phyloP scores from a whole-genome alignment of 2,113 vertebrate species.

The Cyprinodon tularosa region DNA sequence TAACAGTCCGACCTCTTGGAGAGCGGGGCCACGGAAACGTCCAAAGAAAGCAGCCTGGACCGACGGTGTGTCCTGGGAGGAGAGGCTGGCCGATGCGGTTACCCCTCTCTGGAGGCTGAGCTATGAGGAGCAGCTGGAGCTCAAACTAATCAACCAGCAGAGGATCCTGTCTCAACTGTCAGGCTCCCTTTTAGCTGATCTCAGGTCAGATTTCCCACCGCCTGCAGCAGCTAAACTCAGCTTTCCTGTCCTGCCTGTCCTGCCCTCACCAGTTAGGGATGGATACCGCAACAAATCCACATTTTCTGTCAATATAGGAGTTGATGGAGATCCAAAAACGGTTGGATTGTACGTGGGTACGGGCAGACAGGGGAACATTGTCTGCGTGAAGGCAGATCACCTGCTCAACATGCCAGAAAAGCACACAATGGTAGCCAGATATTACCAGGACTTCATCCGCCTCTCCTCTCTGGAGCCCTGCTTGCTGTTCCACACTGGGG shows the following conservation, averaged over 20 bases:
- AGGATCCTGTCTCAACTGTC: conserved; percentile 75
- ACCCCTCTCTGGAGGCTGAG: conserved; percentile 86
- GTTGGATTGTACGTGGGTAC: conserved; percentile 85
- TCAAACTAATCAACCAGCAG: conserved; percentile 83
- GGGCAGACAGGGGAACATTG: conserved; percentile 76
- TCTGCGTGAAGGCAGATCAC: conserved; percentile 81
- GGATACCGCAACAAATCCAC: conserved; percentile 89
- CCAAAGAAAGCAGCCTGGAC: conserved; percentile 6
- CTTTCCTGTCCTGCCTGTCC: conserved; percentile 80
- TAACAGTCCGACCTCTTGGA: not conserved
- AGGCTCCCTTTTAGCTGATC: conserved; percentile 54
- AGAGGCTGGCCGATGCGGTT: conserved; percentile 76
- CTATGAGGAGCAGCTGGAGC: conserved; percentile 85
- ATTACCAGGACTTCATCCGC: conserved; percentile 84
- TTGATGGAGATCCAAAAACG: conserved; percentile 87
- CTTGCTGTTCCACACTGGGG: conserved; percentile 83
- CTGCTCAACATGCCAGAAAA: conserved; percentile 83
- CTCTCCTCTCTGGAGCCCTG: conserved; percentile 79
- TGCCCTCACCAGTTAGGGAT: conserved; percentile 79
- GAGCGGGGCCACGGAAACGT: conserved; percentile 20
- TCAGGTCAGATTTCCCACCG: conserved; percentile 3
- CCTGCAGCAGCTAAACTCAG: conserved; percentile 44
- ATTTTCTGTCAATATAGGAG: conserved; percentile 86
- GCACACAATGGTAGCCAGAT: conserved; percentile 84
- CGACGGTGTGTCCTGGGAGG: conserved; percentile 70